These are phyloP conservation scores for Chymomyza costata DNA, from an alignment of 1,140 invertebrate species.

Conservation along the genomic window DNA sequence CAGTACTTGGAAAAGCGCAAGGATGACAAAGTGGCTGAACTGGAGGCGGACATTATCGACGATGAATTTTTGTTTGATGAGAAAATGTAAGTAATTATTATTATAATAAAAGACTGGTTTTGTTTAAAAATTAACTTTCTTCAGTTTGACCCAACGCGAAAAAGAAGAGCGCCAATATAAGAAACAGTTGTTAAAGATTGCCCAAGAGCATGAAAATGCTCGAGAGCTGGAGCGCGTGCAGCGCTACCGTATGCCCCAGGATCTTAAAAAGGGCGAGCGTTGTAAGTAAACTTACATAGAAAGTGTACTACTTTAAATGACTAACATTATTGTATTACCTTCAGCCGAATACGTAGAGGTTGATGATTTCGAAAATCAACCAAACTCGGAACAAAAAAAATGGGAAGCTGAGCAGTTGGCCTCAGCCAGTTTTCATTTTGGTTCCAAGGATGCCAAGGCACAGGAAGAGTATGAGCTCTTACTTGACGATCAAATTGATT, in stretches of 20 bases:
- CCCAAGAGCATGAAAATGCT: conserved; percentile 96
- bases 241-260: conserved; percentile 94
- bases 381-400: conserved; percentile 95
- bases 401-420: conserved; percentile 99
- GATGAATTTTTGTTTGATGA: conserved; percentile 97
- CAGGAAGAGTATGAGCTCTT: conserved; percentile 94
- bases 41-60: conserved; percentile 96
- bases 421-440: conserved; percentile 93
- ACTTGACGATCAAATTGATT: conserved; percentile 97
- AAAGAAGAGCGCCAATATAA: conserved; percentile 91
- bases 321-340: neutral
- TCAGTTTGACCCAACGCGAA: conserved; percentile 90
- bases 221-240: conserved; percentile 93
- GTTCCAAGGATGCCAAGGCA: conserved; percentile 84
- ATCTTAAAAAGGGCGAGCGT: conserved; percentile 82
- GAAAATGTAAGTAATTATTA: conserved; percentile 80
- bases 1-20: conserved; percentile 97
- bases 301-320: neutral
- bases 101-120: neutral
- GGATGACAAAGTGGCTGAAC: conserved; percentile 96
- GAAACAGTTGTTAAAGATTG: conserved; percentile 91
- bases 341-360: conserved; percentile 87
- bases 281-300: conserved; percentile 75
- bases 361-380: conserved; percentile 88
- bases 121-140: conserved; percentile 21